Percentiles rank a stretch among this genome's conserved stretches.
phyloP scores from a whole-genome alignment of 2,888 invertebrate species.

The Limnephilus marmoratus region DNA sequence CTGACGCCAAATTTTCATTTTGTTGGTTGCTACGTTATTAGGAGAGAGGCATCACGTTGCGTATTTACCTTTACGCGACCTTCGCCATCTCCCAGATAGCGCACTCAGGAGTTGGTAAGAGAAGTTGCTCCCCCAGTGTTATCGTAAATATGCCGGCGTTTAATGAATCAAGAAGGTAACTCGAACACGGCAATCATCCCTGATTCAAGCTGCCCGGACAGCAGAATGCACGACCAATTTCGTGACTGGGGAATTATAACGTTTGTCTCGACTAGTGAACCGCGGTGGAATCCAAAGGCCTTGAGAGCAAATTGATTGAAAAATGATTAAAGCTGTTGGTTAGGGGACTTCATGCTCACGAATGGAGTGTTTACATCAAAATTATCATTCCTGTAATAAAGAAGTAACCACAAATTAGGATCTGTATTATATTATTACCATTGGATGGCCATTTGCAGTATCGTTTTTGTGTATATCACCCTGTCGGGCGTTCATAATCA shows the following conservation, averaged over 20 bases:
- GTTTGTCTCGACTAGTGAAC: constrained; percentile 14
- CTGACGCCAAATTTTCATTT: not conserved
- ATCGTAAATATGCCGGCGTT: constrained; percentile 4
- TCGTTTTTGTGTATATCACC: not conserved
- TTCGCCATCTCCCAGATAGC: not conserved
- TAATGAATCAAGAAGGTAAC: constrained; percentile 20
- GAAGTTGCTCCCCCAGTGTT: not conserved
- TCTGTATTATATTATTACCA: not conserved
- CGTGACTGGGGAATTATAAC: constrained; percentile 43
- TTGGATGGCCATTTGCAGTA: not conserved
- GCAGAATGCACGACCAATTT: constrained; percentile 34
- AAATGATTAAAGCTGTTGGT: not conserved
- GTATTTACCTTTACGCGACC: not conserved
- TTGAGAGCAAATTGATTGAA: constrained; percentile 5
- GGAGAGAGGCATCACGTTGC: no score
- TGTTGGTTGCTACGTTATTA: not conserved
- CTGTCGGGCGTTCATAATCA: not conserved
- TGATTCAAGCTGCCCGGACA: constrained; percentile 18
- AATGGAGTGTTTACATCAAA: not conserved
- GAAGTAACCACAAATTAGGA: not conserved
- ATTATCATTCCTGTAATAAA: not conserved
- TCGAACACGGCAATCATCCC: constrained; percentile 18
- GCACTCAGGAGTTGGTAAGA: not conserved
- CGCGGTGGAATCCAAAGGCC: not conserved
- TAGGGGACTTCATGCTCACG: not conserved